Conservation (phyloP, 2,797 vertebrate genomes). For the Mormyrus hasselquistii region DNA sequence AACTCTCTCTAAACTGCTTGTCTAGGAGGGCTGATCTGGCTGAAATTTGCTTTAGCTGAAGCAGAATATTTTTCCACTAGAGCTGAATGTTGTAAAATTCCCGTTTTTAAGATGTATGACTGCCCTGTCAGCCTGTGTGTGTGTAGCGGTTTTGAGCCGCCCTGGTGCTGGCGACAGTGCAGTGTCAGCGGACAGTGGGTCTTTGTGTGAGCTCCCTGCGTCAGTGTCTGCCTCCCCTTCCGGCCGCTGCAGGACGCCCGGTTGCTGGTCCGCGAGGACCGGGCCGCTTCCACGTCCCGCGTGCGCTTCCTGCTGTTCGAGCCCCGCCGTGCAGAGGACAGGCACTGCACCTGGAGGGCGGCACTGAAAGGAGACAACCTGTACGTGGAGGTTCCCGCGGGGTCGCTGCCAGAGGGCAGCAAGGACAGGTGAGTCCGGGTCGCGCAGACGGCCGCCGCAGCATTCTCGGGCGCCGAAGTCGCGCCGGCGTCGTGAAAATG, state of each 20-base stretch:
- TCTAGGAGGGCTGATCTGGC: background rate
- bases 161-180: background rate
- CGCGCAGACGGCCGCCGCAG: background rate
- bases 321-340: slow-evolving; percentile 77
- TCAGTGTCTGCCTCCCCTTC: background rate
- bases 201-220: background rate
- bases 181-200: background rate
- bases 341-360: slow-evolving; percentile 79
- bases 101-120: background rate
- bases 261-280: slow-evolving; percentile 92
- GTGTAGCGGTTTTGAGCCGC: background rate
- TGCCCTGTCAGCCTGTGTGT: background rate
- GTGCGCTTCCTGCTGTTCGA: slow-evolving; percentile 86
- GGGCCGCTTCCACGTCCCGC: slow-evolving; percentile 62
- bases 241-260: slow-evolving; percentile 73
- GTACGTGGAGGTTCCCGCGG: slow-evolving; percentile 88
- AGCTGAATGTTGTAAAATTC: background rate
- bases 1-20: background rate
- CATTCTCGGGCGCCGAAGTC: background rate
- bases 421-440: slow-evolving; percentile 78
- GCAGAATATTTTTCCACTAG: background rate
- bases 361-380: slow-evolving; percentile 80
- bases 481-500: background rate
- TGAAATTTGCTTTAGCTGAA: background rate
- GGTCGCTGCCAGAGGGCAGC: slow-evolving; percentile 89